Evolutionary conservation across 2,113 vertebrate genomes (phyloP).

Genomic region (Chiloscyllium plagiosum): DNA sequence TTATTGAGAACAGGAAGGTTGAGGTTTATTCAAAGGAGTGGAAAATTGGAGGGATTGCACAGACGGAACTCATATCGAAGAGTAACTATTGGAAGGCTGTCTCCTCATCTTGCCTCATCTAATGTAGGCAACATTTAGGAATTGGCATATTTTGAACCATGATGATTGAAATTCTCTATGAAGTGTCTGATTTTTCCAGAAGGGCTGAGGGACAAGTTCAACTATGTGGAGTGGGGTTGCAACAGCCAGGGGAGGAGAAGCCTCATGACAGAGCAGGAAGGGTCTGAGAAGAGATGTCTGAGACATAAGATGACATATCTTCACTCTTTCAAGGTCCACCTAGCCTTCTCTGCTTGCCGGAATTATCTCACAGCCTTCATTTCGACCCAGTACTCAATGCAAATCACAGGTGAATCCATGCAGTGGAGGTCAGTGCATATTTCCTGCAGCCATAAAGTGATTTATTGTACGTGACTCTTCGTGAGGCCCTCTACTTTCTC

Average conservation of each 20-base stretch:
- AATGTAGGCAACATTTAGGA: no score
- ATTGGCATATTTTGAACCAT: no score
- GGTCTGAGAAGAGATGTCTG: neutral
- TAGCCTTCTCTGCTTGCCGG: neutral
- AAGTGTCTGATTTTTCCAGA: no score
- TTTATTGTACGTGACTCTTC: neutral
- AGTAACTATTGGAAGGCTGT: no score
- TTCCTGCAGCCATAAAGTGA: neutral
- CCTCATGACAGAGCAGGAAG: neutral
- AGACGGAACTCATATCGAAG: no score
- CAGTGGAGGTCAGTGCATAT: neutral
- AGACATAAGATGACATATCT: no score
- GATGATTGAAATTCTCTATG: no score
- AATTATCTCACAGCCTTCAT: neutral
- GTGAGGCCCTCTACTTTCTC: neutral
- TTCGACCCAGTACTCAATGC: neutral
- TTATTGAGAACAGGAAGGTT: no score
- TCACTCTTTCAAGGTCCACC: neutral
- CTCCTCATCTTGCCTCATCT: no score
- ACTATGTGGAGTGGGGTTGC: neutral
- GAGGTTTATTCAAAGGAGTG: no score
- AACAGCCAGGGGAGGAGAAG: neutral
- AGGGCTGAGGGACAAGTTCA: no score
- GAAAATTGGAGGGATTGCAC: no score
- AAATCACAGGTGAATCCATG: neutral